These are phyloP conservation scores for Ophion obscuratus DNA, from an alignment of 2,888 invertebrate genomes.

Conservation along the genomic window DNA sequence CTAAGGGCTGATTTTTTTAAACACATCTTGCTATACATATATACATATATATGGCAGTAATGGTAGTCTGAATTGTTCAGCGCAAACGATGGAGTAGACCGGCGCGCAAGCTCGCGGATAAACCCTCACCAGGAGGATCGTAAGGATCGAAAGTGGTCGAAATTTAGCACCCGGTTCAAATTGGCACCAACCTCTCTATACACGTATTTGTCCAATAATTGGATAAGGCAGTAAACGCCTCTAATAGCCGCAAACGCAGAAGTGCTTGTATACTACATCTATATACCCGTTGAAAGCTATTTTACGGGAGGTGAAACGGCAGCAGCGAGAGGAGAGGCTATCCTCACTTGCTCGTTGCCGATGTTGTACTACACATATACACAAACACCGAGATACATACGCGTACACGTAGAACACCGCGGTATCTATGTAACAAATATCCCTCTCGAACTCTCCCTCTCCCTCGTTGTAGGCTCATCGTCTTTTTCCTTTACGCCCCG, in stretches of 20 bases:
- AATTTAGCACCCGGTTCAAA: conserved; percentile 16
- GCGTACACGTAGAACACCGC: conserved; percentile 3
- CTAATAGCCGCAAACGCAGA: conserved; percentile 75
- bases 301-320: conserved; percentile 70
- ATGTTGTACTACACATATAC: conserved; percentile 58
- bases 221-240: conserved; percentile 80
- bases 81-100: neutral
- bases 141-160: conserved; percentile 8
- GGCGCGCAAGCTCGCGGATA: neutral
- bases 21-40: too few relatives aligned
- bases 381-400: conserved; percentile 6
- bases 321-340: conserved; percentile 53
- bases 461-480: conserved; percentile 58
- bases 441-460: conserved; percentile 40
- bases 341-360: conserved; percentile 60
- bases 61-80: neutral
- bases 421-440: conserved; percentile 56
- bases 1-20: too few relatives aligned
- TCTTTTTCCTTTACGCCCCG: conserved; percentile 63
- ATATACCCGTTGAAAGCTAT: conserved; percentile 76
- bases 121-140: neutral
- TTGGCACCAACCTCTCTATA: conserved; percentile 38
- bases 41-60: too few relatives aligned
- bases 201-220: conserved; percentile 80
- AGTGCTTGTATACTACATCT: conserved; percentile 70